Base-by-base conservation (phyloP, 1,140 invertebrate species). In the Babylonia areolata region DNA sequence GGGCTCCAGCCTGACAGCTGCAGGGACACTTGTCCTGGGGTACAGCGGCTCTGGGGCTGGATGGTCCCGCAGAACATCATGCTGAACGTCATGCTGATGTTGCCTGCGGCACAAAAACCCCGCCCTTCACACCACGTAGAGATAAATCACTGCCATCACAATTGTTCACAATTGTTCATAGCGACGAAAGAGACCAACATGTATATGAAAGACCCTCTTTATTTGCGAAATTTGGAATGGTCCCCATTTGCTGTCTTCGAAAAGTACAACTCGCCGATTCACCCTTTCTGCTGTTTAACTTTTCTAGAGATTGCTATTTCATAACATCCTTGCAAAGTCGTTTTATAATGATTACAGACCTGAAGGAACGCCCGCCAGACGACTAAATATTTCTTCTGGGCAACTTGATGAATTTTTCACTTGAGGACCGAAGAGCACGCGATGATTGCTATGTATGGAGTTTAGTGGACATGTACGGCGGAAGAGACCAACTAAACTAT, bases 81-180 rank as follows among this genome's bases (percentile, higher is more conserved):
- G 46, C 42, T 54, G 78, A 80, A 40, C 42, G 46, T 54, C 78
- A 80, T 80, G 46, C 37, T 80, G 42, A 80, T 80, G 42, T 35
- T n/a, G 40, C 78, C 78, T 80, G 78, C 23, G 3, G 12, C 33
- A 75, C 6, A 35, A 35, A 75, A 39, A 33, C 33, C 37, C 17
- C 12, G 12, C 58, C 5, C 58, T 6, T 1, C 17, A 12, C 9
- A 17, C 9, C 58, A 64, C 58, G 3, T 20, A 64, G 31, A 9
- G 6, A 28, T 71, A 5, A 33, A 71, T n/a, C 6, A 5, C 64
- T 71, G 6, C 6, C 42, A 3, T 71, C 23, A 23, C 64, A 5
- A 71, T 6, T n/a, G 23, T 9, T 5, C 23, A 71, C 3, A 3
- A 71, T 71, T 28, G 23, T 12, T 71, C 33, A n/a, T n/a, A 0